phyloP scores from a whole-genome alignment of 2,113 vertebrate species.

The human (Homo sapiens) region GRCh38 chr7:42466501-42467000 shows the following conservation, averaged over 20 bases:
- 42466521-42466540: not conserved
- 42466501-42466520: not conserved
- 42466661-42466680: not conserved
- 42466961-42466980: not conserved
- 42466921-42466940: too few species aligned
- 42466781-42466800: not conserved
- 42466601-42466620: not conserved
- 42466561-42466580: not conserved
- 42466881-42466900: not conserved
- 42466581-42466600: not conserved
- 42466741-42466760: not conserved
- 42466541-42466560: not conserved
- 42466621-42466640: not conserved
- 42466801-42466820: not conserved
- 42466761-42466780: not conserved
- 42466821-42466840: not conserved
- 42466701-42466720: not conserved
- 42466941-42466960: accelerated
- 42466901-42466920: not conserved
- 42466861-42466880: not conserved
- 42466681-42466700: not conserved
- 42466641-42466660: not conserved
- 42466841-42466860: not conserved
- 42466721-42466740: not conserved
- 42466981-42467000: not conserved